Evolutionary conservation across 2,797 vertebrate genomes (phyloP), one percentile per base, ranked within the genome.

Genomic region (Emys orbicularis): DNA sequence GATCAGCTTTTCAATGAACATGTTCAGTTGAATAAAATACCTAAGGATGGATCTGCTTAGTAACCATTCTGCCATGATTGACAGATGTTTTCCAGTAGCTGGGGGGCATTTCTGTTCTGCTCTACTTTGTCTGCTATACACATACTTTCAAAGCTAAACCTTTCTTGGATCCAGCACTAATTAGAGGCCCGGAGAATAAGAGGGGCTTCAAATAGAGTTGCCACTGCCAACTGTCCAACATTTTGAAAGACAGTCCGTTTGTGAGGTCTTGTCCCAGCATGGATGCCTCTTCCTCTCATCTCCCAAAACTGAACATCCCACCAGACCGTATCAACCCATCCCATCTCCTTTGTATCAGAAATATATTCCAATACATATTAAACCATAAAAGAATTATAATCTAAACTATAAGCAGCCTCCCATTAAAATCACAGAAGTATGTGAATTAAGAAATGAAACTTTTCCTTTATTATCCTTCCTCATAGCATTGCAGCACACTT

Each of bases 71-170:
- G 31, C n/a, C 84, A 84, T 87, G 90, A 84, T 87, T 92, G 90
- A 92, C 93, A 92, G 90, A 84, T 87, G 87, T 81, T 94, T 92
- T 88, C 84, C 81, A 81, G 53, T 90, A 81, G 88, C 87, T 65
- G 8, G 65, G 47, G 56, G 87, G 84, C 90, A 92, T 87, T 82
- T 90, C 90, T 92, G 34, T 92, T 92, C 87, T 34, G 90, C 65
- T 94, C 90, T 65, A 81, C 57, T 84, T 87, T 81, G 84, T 61
- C 77, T 81, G 68, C 72, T 5, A 21, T 74, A 87, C 84, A 90
- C 49, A 79, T n/a, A 87, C 81, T 82, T 94, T 84, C 81, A 84
- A 92, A 94, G 65, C 27, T n/a, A 84, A 82, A 68, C 76, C 56
- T 84, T 57, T 81, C 88, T 84, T 94, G 81, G 81, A 90, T 90